Base-by-base conservation (phyloP, 2,888 invertebrate species). In the Electrophaes corylata region DNA sequence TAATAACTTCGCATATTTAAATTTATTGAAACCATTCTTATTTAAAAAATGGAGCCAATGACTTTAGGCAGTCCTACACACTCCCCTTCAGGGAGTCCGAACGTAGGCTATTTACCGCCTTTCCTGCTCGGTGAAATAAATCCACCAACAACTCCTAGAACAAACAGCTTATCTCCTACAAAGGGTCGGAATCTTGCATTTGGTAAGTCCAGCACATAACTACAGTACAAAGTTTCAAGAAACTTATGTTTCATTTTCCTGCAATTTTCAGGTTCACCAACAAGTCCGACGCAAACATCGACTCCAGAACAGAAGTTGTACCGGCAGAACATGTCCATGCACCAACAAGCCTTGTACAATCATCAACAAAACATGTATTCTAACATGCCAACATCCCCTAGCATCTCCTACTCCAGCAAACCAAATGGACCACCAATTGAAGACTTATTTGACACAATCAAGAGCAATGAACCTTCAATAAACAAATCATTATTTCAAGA, bases 21-120 rank as follows among this genome's bases (percentile, higher is more conserved):
- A 4, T 20, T 20, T 20, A 20, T 5, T 20, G 20, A 4, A 20
- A 4, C 20, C 8, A 8, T 16, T 8, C 8, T 16, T 37, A 37
- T 16, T 37, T 65, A 10, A 54, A 81, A 84, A 82, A 96, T 96
- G 96, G 96, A 96, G 82, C 96, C 96, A 47, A 97, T 97, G 96
- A 93, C 94, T 51, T 86, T 97, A 67, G 96, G 96, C 62, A 96
- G 96, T 80, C 95, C 96, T 1, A 93, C 94, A 48, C 94, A 95
- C 70, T 95, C 95, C 66, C 95, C 96, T 20, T 93, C 94, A 14
- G 93, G 94, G 19, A 94, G 93, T 64, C 91, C 93, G 33, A 93
- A 93, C 72, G 94, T 94, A 31, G 94, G 94, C 44, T 96, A 95
- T 86, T 90, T 97, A 71, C 96, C 97, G 45, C 94, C 95, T 60